Conservation (phyloP, 2,113 vertebrate genomes). For the Xenotilapia caudafasciata region DNA sequence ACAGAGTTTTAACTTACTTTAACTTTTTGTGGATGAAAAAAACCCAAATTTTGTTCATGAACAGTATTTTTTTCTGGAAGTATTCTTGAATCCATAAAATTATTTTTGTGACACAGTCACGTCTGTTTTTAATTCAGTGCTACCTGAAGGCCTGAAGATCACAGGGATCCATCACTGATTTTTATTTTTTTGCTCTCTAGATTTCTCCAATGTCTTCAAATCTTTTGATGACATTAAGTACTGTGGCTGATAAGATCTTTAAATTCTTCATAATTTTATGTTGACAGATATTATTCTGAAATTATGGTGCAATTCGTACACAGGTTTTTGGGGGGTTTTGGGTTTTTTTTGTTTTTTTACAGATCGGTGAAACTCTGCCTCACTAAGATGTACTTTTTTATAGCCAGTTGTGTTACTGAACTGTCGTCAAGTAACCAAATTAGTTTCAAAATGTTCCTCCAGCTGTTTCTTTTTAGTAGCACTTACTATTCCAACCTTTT, state of each 20-base stretch:
- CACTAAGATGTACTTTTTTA: background rate
- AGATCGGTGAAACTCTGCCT: background rate
- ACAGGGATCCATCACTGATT: background rate
- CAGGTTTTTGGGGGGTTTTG: background rate
- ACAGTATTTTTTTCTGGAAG: background rate
- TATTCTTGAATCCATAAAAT: background rate
- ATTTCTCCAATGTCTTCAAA: background rate
- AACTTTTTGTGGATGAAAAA: background rate
- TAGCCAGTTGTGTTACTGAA: background rate
- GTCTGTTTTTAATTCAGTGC: background rate
- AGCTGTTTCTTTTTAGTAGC: background rate
- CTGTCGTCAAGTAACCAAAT: background rate
- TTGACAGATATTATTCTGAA: background rate
- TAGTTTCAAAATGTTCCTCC: background rate
- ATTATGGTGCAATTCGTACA: background rate
- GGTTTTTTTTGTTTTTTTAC: background rate
- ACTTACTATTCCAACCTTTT: background rate
- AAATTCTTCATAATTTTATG: background rate
- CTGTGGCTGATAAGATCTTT: background rate
- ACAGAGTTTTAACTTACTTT: background rate
- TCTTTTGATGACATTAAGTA: background rate
- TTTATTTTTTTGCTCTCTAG: background rate
- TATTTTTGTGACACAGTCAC: background rate
- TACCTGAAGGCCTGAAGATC: background rate
- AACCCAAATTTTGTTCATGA: rapidly evolving